Evolutionary conservation across 1,140 invertebrate species (phyloP), one percentile per base, ranked within the genome.

Genomic region (Philotrypesis tridentata): DNA sequence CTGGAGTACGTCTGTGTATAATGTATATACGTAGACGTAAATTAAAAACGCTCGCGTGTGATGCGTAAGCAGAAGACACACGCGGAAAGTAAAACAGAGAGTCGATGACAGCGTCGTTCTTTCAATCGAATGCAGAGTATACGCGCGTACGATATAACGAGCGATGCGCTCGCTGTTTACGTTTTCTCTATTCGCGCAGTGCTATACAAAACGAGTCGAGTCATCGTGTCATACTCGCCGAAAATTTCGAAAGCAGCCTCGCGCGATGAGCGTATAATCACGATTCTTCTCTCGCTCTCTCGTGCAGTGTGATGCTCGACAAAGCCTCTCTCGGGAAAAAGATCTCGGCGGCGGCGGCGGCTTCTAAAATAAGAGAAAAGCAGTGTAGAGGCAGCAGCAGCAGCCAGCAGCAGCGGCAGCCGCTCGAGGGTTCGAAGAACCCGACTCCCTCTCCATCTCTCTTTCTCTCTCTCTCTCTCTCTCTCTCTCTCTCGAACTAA

Each of bases 361-460:
- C 67, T 55, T 55, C 21, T 60, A 79, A 71, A 60, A 40, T 70
- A 55, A 79, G 81, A 73, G 63, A 78, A 80, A 61, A 81, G 55
- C 68, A 40, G 8, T 67, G 31, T 48, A 55, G 48, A n/a, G n/a
- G 48, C 48, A 55, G 48, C 48, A 43, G 40, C 40, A 55, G 48
- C 48, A 55, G 48, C 21, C 48, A n/a, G 48, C 48, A 55, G 48
- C 48, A 43, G 40, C 40, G 21, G 48, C 48, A 55, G 48, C 21
- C 48, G 48, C 48, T 61, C 37, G 65, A 84, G 23, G 63, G 79
- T 67, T 79, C 71, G 78, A 75, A 67, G 78, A 67, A 73, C 78
- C 76, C 82, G 48, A 55, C 48, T 55, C 70, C 72, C 63, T 76
- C 40, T 5, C 23, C 2, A 2, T 11, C 68, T 21, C 25, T 67